Base-by-base conservation (phyloP, 2,113 vertebrate genomes). In the Erythrocebus patas region DNA sequence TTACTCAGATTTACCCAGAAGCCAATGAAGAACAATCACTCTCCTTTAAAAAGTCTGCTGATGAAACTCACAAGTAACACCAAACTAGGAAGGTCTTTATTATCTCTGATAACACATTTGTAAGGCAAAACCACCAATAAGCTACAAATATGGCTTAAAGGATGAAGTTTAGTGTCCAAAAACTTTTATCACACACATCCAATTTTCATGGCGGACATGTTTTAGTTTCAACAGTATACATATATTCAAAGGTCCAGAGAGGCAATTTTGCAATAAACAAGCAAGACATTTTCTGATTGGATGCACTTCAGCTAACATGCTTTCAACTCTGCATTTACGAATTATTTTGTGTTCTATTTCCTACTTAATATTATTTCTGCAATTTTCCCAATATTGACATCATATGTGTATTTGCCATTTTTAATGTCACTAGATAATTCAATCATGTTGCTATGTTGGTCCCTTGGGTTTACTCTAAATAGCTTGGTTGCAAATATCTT, bases 191-290 rank as follows among this genome's bases (percentile, higher is more conserved):
- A 72, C 35, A 82, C 25, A 40, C 16, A 64, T 43, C 40, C 48
- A 76, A 3, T 52, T 89, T 81, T 55, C 23, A 59, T 22, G 20
- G 13, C 66, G 5, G 40, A 93, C 17, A 45, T 89, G 27, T 85
- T 96, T 95, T 84, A 91, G 83, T 81, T 79, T 38, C 25, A 86
- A 32, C 75, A 70, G 13, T 57, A 70, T 38, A 91, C n/a, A 91
- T 55, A 78, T 79, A 78, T 97, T 83, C 64, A 92, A 57, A 95
- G 27, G 38, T 22, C 38, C 83, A 73, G 66, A 93, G 52, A 61
- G 83, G 10, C 6, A 89, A 76, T 8, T 79, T 22, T 70, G 4
- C 40, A 85, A 25, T 79, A 82, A 83, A 50, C 11, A 92, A 64
- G 72, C 32, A 38, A n/a, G 22, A n/a, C 23, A 66, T 16, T 66